phyloP scores from a whole-genome alignment of 2,797 vertebrate species.

The Mus spretus region DNA sequence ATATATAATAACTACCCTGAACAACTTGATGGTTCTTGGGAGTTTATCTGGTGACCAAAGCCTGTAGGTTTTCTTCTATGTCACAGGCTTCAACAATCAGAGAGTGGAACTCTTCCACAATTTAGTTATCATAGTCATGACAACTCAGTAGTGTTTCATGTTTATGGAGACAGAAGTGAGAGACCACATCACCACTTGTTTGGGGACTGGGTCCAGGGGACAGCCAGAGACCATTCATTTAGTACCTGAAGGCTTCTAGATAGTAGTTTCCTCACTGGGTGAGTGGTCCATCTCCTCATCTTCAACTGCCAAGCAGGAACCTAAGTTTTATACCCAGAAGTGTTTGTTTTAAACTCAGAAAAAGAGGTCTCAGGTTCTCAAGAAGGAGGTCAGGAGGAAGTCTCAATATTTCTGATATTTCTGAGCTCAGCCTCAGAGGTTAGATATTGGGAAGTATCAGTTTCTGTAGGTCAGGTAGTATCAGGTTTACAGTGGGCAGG shows the following conservation, averaged over 20 bases:
- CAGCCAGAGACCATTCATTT: neutral
- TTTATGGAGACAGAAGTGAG: neutral
- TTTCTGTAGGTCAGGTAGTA: neutral
- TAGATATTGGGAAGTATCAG: neutral
- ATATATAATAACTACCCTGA: neutral
- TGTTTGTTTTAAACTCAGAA: neutral
- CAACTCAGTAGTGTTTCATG: neutral
- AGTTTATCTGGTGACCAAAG: neutral
- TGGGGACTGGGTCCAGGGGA: too few relatives aligned
- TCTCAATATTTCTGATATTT: neutral
- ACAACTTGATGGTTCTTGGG: neutral
- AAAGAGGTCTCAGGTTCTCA: neutral
- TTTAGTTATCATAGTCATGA: neutral
- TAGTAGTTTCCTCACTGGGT: neutral
- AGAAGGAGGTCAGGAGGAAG: neutral
- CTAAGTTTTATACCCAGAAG: neutral
- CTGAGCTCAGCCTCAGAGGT: neutral
- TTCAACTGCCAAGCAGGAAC: neutral
- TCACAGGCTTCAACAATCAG: neutral
- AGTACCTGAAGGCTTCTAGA: neutral
- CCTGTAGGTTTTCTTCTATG: neutral
- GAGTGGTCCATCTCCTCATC: rapidly evolving
- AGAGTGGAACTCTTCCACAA: neutral
- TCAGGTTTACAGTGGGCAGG: neutral
- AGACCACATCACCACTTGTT: neutral